Conservation (phyloP, 2,888 invertebrate species). For the Papilio elwesi region DNA sequence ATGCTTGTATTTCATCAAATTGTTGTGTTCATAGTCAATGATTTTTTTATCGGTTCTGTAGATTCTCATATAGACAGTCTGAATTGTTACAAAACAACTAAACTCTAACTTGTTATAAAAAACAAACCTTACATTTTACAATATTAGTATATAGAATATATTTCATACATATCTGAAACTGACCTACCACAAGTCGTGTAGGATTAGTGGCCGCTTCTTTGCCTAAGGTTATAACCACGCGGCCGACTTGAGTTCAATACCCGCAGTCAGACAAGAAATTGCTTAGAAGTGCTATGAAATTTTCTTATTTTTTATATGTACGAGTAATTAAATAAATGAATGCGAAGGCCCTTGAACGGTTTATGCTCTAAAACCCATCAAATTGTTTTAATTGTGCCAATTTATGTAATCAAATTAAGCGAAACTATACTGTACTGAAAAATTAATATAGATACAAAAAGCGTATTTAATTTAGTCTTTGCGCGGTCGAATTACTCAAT, state of each 20-base stretch:
- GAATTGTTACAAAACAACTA: too few species aligned
- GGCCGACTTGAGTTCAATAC: not conserved
- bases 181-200: not conserved
- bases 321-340: not conserved
- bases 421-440: not conserved
- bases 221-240: not conserved
- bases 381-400: slow-evolving; percentile 9
- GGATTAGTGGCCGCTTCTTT: not conserved
- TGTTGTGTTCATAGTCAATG: too few species aligned
- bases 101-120: too few species aligned
- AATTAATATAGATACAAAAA: not conserved
- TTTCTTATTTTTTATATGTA: not conserved
- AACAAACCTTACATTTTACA: too few species aligned
- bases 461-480: not conserved
- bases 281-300: not conserved
- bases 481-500: not conserved
- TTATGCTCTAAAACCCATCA: slow-evolving; percentile 15
- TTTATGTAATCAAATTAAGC: slow-evolving; percentile 1
- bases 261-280: slow-evolving; percentile 7
- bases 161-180: not conserved
- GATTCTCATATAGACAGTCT: too few species aligned
- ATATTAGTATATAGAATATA: not conserved
- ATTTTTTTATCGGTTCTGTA: too few species aligned
- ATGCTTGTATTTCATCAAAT: too few species aligned
- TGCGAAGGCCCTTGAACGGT: slow-evolving; percentile 9